Evolutionary conservation across 1,140 invertebrate species (phyloP), one percentile per base, ranked within the genome.

Genomic region (Trichonephila inaurata): DNA sequence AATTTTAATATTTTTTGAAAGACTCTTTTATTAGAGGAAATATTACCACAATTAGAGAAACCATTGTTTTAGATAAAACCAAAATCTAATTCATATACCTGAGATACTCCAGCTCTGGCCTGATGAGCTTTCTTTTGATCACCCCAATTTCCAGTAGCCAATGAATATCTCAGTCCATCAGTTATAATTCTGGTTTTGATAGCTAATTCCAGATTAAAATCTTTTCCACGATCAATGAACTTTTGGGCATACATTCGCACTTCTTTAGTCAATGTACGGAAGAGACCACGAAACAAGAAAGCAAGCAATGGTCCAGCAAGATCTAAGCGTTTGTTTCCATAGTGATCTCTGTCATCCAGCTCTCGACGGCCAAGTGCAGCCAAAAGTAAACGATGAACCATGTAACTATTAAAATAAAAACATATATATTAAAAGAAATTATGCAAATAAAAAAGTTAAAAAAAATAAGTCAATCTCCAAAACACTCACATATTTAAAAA

Each of bases 101-200:
- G 98, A 91, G 98, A 98, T 19, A 98, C 98, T 60, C 98, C 98
- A 94, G 99, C 98, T 96, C 99, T 97, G 10, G 98, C 98, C 96
- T 99, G 98, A 97, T 99, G 99, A 94, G 99, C 99, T 96, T 99
- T 99, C 96, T 99, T 99, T 96, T 99, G 99, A 96, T 99, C 99
- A 64, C 99, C 99, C 99, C 99, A 99, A 96, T 99, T 99, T 60
- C 99, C 99, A 66, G 99, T 99, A 95, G 99, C 99, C 94, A 99
- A 96, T 0, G 99, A 99, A 96, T 99, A 99, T 94, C 98, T 96
- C 40, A 99, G 96, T n/a, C 99, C 99, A 96, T 99, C 99, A 4
- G 99, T 99, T 89, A 99, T 99, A 69, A 99, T 98, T 95, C 99
- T 97, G 0, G 99, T 99, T 96, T 99, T 99, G 81, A 99, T 99